Evolutionary conservation across 1,140 invertebrate genomes (phyloP).

Genomic region (Drosophila albomicans): DNA sequence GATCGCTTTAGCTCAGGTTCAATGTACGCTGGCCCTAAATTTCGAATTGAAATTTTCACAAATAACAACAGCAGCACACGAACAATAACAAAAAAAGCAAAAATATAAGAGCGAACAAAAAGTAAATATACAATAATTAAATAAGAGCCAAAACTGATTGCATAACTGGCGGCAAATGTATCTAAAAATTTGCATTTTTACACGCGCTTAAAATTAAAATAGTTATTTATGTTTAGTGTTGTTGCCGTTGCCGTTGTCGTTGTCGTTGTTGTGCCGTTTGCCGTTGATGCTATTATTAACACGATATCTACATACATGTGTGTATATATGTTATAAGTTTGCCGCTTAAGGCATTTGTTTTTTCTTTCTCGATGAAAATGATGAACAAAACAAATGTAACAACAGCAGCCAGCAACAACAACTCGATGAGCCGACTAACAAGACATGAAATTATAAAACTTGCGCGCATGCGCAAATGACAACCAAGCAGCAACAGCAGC

Average conservation of each 20-base stretch:
- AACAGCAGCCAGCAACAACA: constrained; percentile 9
- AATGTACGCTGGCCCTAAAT: constrained; percentile 26
- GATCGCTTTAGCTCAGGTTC: constrained; percentile 6
- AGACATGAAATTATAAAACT: constrained; percentile 68
- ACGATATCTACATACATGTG: background rate
- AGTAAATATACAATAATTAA: constrained; percentile 72
- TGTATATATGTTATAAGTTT: background rate
- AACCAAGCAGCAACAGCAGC: background rate
- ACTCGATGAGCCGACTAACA: constrained; percentile 38
- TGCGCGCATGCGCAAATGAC: constrained; percentile 50
- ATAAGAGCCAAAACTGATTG: constrained; percentile 43
- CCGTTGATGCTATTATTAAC: constrained; percentile 34
- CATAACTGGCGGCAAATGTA: constrained; percentile 34
- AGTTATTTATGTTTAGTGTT: constrained; percentile 9
- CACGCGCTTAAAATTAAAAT: constrained; percentile 50
- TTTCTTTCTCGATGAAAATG: constrained; percentile 38
- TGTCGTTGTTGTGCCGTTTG: constrained; percentile 8
- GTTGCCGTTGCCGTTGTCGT: constrained; percentile 7
- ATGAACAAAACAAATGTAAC: constrained; percentile 36
- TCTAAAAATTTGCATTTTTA: constrained; percentile 48
- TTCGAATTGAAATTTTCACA: constrained; percentile 23
- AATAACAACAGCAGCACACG: background rate
- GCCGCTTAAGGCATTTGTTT: constrained; percentile 19
- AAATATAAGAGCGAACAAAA: background rate
- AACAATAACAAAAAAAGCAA: background rate